Evolutionary conservation across 2,113 vertebrate genomes (phyloP), one percentile per base, ranked within the genome.

Genomic region (Propithecus coquereli): DNA sequence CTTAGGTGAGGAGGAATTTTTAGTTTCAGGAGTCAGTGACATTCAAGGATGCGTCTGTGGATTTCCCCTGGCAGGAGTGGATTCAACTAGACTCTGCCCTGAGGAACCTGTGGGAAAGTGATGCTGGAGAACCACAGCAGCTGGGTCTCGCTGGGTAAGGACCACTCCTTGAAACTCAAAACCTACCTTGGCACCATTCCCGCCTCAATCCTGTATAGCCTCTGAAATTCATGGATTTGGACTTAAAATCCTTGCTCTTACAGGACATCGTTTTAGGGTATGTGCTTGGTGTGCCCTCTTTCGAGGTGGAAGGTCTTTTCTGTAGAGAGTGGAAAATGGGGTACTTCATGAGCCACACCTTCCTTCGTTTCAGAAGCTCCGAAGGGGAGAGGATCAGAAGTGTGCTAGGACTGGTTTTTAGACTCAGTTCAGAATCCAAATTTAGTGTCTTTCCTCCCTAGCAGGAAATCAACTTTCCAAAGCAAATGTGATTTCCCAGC

Each of bases 11-110:
- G 57, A 93, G 34, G 57, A 80, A 47, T 94, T 87, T 90, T 80
- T 94, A 89, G 84, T 97, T 97, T 91, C 79, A 87, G 91, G 93
- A 96, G 52, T 96, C 85, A 76, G 84, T 86, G 77, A 85, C n/a
- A 14, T 84, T 91, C 84, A 66, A 91, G 74, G 61, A 90, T 83
- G 79, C 79, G 68, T 89, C 79, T 86, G 32, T 82, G 84, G 77
- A 89, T 79, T 94, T 93, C 52, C 52, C 52, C 8, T 90, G 66
- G 87, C 66, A 95, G 68, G 37, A 89, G 25, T 71, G 73, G 74
- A 59, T 73, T 73, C 84, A 45, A 40, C 83, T 95, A 30, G 66
- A 76, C 32, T 70, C 71, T 81, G 57, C 83, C 74, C 77, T 90
- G 47, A 91, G 90, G 52, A 87, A 43, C 43, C 20, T 76, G 27